Conservation (phyloP, 2,113 vertebrate genomes). For the Phainopepla nitens region DNA sequence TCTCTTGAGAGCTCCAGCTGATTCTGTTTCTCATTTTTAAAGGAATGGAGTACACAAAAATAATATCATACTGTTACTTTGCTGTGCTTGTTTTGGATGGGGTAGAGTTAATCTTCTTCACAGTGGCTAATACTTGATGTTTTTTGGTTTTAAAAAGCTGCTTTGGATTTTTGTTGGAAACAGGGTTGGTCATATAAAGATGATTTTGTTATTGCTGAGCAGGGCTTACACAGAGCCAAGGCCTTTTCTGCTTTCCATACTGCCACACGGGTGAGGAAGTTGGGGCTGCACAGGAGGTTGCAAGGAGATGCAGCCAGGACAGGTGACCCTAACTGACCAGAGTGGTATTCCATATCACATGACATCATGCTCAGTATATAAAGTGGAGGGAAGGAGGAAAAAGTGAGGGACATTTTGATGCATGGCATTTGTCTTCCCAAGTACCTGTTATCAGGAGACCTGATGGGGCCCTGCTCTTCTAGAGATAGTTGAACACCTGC, state of each 20-base stretch:
- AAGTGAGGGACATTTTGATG: background rate
- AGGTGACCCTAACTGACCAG: background rate
- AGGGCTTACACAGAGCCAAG: background rate
- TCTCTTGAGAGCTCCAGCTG: background rate
- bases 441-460: no score
- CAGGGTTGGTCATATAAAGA: background rate
- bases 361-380: no score
- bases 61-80: background rate
- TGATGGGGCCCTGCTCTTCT: background rate
- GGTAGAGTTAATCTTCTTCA: background rate
- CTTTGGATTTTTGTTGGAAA: background rate
- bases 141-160: background rate
- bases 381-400: background rate
- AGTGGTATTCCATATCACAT: background rate
- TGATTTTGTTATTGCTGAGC: background rate
- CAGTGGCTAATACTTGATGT: background rate
- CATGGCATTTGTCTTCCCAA: background rate
- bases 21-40: background rate
- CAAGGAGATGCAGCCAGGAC: fast-evolving
- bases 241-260: fast-evolving
- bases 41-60: background rate
- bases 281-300: fast-evolving
- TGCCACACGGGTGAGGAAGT: fast-evolving
- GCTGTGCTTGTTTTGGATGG: background rate
- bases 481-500: background rate